Evolutionary conservation across 2,113 vertebrate genomes (phyloP).

Genomic region (Hippocampus barbouri): DNA sequence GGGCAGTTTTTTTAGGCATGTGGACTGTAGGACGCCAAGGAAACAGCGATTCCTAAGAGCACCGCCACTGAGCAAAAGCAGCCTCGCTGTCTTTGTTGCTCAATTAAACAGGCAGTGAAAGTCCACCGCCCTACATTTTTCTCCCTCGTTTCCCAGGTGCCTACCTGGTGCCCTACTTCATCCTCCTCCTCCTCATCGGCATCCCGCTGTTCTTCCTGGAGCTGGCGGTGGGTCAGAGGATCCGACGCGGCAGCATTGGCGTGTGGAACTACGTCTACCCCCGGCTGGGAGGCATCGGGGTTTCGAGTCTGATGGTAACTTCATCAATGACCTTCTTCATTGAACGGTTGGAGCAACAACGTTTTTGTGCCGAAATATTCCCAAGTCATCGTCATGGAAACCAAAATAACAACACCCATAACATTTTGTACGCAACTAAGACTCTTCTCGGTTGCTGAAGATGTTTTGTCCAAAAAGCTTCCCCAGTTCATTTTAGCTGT

Average conservation of each 20-base stretch:
- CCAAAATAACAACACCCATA: neutral
- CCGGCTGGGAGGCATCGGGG: conserved; percentile 89
- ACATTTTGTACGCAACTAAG: neutral
- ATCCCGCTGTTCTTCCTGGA: conserved; percentile 97
- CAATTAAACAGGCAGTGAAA: neutral
- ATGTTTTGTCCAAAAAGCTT: neutral
- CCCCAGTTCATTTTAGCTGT: neutral
- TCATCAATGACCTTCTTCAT: neutral
- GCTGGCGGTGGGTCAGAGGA: conserved; percentile 92
- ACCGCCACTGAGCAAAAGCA: conserved; percentile 1
- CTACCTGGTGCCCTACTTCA: conserved; percentile 91
- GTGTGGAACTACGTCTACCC: conserved; percentile 97
- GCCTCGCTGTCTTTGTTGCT: neutral
- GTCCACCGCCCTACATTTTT: neutral
- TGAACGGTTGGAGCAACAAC: neutral
- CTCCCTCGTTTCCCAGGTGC: conserved; percentile 75
- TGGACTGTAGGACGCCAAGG: no score
- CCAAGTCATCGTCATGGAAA: neutral
- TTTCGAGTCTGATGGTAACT: conserved; percentile 90
- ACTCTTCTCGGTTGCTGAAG: neutral
- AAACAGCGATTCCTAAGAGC: conserved; percentile 24
- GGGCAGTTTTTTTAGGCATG: no score
- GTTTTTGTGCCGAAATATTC: neutral
- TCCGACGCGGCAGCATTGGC: conserved; percentile 91
- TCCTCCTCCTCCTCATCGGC: conserved; percentile 92